Evolutionary conservation across 2,113 vertebrate genomes (phyloP).

Genomic region (Vulpes lagopus): DNA sequence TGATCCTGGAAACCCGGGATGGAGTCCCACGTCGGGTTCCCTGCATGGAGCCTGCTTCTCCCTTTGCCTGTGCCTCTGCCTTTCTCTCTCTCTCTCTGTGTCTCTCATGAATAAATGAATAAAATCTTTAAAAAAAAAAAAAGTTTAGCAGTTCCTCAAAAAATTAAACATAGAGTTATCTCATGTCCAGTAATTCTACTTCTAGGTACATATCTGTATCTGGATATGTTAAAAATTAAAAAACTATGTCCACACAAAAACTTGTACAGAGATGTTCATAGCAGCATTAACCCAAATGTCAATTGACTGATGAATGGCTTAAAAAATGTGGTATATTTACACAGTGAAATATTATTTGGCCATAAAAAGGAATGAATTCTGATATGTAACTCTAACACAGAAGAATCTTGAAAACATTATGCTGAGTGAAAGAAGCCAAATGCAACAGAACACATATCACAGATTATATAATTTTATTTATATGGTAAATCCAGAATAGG

Average conservation of each 20-base stretch:
- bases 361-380: constrained; percentile 30
- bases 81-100: no score
- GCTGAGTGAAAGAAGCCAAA: constrained; percentile 39
- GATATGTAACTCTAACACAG: background rate
- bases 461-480: background rate
- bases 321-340: background rate
- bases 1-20: no score
- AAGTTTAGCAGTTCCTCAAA: background rate
- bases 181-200: background rate
- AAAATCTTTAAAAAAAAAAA: background rate
- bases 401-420: constrained; percentile 15
- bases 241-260: background rate
- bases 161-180: background rate
- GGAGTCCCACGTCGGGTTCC: no score
- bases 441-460: background rate
- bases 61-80: no score
- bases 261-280: background rate
- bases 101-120: no score
- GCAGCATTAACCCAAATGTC: background rate
- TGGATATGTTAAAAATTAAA: background rate
- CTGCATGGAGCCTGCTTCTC: no score
- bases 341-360: background rate
- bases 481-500: background rate
- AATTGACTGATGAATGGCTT: background rate
- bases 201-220: background rate